phyloP scores from a whole-genome alignment of 2,797 vertebrate species.

The Hoplostethus atlanticus region DNA sequence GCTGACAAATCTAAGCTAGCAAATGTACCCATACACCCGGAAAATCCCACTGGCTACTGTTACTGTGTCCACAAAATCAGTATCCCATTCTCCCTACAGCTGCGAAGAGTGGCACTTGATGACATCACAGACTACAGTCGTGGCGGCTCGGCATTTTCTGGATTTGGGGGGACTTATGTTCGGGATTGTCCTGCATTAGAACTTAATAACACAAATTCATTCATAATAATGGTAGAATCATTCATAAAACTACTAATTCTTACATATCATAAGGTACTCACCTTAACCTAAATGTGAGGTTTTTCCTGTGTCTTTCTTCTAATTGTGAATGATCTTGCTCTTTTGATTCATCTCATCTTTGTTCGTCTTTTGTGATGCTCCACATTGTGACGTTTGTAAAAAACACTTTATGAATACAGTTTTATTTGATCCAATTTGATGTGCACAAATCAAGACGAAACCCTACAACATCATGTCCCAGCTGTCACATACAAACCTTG shows the following conservation, averaged over 20 bases:
- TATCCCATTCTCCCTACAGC: constrained; percentile 18
- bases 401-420: constrained; percentile 10
- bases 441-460: constrained; percentile 25
- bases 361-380: neutral
- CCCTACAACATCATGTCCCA: constrained; percentile 14
- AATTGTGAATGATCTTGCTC: constrained; percentile 29
- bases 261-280: neutral
- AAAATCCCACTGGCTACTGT: constrained; percentile 29
- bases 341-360: constrained; percentile 23
- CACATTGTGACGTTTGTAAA: neutral
- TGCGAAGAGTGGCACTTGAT: constrained; percentile 18
- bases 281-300: neutral
- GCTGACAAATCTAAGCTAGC: constrained; percentile 7
- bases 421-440: constrained; percentile 25
- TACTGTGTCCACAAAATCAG: constrained; percentile 37
- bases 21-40: constrained; percentile 13
- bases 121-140: constrained; percentile 26
- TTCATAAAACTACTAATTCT: neutral
- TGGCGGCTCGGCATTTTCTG: constrained; percentile 1
- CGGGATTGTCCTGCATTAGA: neutral
- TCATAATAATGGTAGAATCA: no score
- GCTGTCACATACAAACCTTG: constrained; percentile 18
- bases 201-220: neutral
- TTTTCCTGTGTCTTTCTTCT: constrained; percentile 4
- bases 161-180: constrained; percentile 2